Evolutionary conservation across 2,797 vertebrate species (phyloP).

Genomic region (Acanthurus tractus): DNA sequence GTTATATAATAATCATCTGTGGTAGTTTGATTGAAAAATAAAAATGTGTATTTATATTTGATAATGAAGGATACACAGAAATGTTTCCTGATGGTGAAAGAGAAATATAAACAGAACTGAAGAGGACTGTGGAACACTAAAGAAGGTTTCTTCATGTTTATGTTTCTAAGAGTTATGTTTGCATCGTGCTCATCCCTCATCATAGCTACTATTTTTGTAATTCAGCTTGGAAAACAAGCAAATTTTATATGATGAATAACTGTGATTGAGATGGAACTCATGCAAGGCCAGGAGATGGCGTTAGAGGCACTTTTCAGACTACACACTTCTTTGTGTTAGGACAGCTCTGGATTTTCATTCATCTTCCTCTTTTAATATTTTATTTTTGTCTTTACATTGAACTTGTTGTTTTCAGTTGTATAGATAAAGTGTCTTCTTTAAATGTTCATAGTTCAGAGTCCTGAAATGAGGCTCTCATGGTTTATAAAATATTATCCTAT

Average conservation of each 20-base stretch:
- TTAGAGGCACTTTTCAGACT: neutral
- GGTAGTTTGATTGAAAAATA: too few species aligned
- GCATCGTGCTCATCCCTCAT: neutral
- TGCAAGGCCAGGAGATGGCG: slow-evolving; percentile 22
- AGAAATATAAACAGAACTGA: neutral
- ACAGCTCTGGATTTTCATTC: too few species aligned
- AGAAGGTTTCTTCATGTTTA: neutral
- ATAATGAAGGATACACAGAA: neutral
- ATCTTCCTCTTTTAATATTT: too few species aligned
- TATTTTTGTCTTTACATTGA: too few species aligned
- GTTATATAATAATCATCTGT: neutral
- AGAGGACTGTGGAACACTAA: neutral
- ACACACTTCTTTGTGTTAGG: too few species aligned
- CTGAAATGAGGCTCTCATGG: too few species aligned
- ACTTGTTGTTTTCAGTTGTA: too few species aligned
- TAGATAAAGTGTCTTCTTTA: too few species aligned
- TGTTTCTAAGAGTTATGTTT: neutral
- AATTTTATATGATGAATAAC: neutral
- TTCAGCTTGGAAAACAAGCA: too few species aligned
- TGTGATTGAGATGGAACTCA: neutral
- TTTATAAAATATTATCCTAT: too few species aligned
- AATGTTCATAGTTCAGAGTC: too few species aligned
- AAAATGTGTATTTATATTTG: neutral
- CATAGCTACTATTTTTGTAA: neutral
- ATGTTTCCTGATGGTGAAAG: neutral